Percentiles rank a stretch among this genome's conserved stretches.
These are phyloP conservation scores for Notamacropus eugenii DNA, from an alignment of 2,797 vertebrate genomes.

Conservation along the genomic window DNA sequence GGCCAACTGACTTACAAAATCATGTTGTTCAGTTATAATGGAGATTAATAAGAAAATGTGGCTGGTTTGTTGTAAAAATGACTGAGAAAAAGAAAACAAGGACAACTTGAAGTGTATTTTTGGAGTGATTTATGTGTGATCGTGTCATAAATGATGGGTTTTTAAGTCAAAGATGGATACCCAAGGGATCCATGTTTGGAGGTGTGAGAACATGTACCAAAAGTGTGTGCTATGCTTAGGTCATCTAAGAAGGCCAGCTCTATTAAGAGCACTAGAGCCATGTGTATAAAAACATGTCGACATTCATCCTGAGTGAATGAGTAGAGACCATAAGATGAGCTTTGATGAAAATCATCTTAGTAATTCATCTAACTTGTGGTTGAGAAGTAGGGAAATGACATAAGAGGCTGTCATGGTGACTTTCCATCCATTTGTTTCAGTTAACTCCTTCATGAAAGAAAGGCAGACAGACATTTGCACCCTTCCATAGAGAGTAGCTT, in stretches of 20 bases:
- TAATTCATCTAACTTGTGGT: conserved; percentile 30
- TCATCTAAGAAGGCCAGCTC: conserved; percentile 32
- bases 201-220: neutral
- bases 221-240: neutral
- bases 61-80: neutral
- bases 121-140: neutral
- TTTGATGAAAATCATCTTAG: conserved; percentile 4
- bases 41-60: neutral
- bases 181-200: neutral
- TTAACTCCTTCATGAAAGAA: conserved; percentile 20
- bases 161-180: neutral
- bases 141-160: neutral
- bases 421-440: neutral
- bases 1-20: neutral
- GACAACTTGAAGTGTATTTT: neutral
- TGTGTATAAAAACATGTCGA: neutral
- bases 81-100: neutral
- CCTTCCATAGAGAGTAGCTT: neutral
- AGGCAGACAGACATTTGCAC: neutral
- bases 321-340: conserved; percentile 21
- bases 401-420: neutral
- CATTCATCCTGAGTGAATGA: neutral
- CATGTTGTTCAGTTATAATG: neutral
- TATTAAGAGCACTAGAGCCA: neutral
- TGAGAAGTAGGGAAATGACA: neutral